These are phyloP conservation scores for Eulemur macaco DNA, from an alignment of 2,113 vertebrate genomes.

Conservation along the genomic window DNA sequence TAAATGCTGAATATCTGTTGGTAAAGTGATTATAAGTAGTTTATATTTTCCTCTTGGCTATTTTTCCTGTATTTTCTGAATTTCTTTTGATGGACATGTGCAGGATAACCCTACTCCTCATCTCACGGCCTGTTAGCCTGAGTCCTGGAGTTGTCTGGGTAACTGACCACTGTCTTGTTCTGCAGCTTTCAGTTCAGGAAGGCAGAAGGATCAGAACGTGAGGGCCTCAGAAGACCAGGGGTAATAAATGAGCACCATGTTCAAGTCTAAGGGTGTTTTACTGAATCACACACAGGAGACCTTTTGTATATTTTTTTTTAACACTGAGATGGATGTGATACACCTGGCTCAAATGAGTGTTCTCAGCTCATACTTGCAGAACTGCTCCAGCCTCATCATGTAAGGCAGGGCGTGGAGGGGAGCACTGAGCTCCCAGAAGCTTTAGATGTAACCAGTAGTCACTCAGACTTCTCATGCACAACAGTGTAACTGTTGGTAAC, in stretches of 20 bases:
- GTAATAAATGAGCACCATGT: background rate
- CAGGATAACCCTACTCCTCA: background rate
- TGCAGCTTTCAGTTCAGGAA: background rate
- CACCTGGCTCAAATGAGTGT: background rate
- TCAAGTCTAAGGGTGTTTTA: background rate
- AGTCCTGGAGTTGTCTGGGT: background rate
- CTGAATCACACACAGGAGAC: background rate
- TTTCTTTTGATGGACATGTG: background rate
- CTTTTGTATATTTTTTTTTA: slow-evolving; percentile 2
- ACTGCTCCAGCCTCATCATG: background rate
- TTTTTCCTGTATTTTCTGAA: background rate
- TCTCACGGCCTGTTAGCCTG: background rate
- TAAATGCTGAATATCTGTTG: background rate
- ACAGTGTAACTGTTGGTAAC: background rate
- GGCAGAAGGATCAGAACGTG: background rate
- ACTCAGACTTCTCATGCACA: background rate
- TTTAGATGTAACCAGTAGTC: background rate
- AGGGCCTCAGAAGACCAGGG: background rate
- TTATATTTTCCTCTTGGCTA: background rate
- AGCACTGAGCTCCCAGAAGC: background rate
- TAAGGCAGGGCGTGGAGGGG: background rate
- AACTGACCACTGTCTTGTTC: background rate
- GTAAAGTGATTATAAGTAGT: background rate
- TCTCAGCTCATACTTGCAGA: background rate
- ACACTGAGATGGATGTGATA: background rate